These are phyloP conservation scores for Alethe castanea DNA, from an alignment of 2,113 vertebrate genomes.

Conservation along the genomic window DNA sequence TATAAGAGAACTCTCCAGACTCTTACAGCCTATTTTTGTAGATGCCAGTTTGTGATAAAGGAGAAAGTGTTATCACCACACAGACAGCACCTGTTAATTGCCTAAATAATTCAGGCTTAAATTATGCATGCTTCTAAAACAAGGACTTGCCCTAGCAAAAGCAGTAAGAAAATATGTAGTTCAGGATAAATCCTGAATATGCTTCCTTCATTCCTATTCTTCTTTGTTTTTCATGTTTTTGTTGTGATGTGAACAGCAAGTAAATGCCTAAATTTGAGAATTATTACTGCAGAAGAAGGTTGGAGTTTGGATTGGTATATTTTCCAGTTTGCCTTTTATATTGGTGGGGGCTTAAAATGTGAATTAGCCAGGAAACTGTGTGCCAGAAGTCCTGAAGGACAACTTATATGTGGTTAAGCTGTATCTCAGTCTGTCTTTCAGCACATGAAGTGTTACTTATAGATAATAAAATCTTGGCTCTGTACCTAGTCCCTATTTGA, in stretches of 20 bases:
- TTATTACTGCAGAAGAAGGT: neutral
- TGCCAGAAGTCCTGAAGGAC: neutral
- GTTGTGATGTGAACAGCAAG: neutral
- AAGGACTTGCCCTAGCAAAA: neutral
- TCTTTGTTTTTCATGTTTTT: neutral
- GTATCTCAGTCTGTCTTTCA: neutral
- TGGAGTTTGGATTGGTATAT: neutral
- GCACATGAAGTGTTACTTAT: neutral
- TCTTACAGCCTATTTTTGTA: slow-evolving; percentile 3
- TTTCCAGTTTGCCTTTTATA: neutral
- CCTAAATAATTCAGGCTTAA: slow-evolving; percentile 8
- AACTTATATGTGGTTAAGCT: neutral
- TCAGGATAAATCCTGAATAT: neutral
- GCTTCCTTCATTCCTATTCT: neutral
- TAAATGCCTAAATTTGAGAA: neutral
- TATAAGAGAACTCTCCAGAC: neutral
- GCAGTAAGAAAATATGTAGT: neutral
- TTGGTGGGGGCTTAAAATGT: neutral
- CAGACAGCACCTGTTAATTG: slow-evolving; percentile 25
- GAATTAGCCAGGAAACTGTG: neutral
- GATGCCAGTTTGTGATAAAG: neutral
- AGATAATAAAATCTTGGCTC: neutral
- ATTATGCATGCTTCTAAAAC: neutral
- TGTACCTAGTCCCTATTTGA: neutral
- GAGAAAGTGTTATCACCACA: neutral